Evolutionary conservation across 2,888 invertebrate species (phyloP).

Genomic region (Lepidochrysops patricia): DNA sequence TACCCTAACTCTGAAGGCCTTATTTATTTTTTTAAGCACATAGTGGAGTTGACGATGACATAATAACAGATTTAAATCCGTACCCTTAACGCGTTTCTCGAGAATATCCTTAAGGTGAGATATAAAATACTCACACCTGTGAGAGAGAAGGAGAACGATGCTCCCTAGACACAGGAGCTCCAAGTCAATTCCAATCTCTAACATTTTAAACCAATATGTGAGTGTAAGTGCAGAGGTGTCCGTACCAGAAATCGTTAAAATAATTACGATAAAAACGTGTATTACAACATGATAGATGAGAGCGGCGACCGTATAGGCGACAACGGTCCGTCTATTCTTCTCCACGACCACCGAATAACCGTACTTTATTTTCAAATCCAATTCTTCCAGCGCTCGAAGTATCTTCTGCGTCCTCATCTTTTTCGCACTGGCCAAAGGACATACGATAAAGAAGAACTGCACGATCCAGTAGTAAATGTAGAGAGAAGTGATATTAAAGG

Average conservation of each 20-base stretch:
- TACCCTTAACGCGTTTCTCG: neutral
- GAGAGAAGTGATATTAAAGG: neutral
- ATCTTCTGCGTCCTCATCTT: neutral
- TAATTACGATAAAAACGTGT: neutral
- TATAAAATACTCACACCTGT: neutral
- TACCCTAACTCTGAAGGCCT: neutral
- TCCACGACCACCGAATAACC: neutral
- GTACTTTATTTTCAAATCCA: neutral
- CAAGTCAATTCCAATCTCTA: neutral
- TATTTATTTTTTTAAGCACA: neutral
- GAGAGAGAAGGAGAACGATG: neutral
- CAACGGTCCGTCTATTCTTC: neutral
- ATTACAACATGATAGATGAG: neutral
- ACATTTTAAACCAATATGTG: neutral
- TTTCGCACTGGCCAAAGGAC: neutral
- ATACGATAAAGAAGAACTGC: neutral
- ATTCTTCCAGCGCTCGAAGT: neutral
- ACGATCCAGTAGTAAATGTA: neutral
- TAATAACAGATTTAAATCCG: neutral
- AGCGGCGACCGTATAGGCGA: neutral
- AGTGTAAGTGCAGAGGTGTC: neutral
- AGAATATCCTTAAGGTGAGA: neutral
- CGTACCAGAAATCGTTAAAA: neutral
- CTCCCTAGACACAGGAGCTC: neutral
- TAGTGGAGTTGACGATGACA: constrained; percentile 7